Conservation (phyloP, 2,797 vertebrate species). For the Anguilla marmorata region DNA sequence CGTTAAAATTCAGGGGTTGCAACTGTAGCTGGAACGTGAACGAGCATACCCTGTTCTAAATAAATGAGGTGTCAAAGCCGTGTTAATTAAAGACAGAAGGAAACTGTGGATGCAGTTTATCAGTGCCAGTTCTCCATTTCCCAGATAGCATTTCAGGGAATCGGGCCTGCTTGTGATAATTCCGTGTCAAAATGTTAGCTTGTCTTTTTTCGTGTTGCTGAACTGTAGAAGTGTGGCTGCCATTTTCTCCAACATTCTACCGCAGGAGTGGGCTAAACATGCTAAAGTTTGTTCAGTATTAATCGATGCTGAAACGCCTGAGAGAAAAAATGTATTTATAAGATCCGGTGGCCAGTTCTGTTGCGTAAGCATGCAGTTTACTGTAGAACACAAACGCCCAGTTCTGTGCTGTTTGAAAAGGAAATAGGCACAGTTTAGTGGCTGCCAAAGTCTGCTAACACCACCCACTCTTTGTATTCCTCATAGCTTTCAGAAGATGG, state of each 20-base stretch:
- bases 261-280: neutral
- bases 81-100: neutral
- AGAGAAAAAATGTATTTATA: conserved; percentile 1
- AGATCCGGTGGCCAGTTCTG: neutral
- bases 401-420: neutral
- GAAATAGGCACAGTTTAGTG: neutral
- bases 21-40: no score
- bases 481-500: neutral
- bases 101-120: neutral
- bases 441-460: neutral
- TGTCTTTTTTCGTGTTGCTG: neutral
- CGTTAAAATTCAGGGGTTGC: neutral
- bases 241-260: neutral
- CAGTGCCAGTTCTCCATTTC: neutral
- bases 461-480: neutral
- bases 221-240: neutral
- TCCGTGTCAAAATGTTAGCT: neutral
- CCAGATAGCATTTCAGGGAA: neutral
- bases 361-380: neutral
- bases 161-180: neutral
- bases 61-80: neutral
- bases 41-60: neutral
- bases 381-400: neutral
- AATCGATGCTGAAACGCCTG: neutral
- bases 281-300: neutral